phyloP scores from a whole-genome alignment of 2,113 vertebrate species.

The Cynocephalus volans region DNA sequence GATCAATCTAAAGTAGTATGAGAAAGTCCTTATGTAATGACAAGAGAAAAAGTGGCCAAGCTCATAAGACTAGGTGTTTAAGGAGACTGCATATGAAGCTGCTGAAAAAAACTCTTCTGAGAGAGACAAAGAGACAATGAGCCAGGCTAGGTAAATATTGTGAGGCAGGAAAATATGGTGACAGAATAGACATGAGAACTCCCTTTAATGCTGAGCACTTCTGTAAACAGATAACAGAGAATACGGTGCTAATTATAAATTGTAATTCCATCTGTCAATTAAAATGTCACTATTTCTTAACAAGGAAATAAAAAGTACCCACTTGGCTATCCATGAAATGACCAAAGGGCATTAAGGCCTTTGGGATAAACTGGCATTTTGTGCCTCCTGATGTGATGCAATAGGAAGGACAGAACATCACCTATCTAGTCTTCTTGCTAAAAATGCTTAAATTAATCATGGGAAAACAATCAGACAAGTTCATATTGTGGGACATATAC shows the following conservation, averaged over 20 bases:
- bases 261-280: conserved; percentile 6
- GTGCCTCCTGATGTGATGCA: background rate
- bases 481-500: background rate
- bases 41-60: background rate
- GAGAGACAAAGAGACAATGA: background rate
- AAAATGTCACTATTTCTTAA: background rate
- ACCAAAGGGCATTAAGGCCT: background rate
- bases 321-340: background rate
- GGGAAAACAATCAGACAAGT: background rate
- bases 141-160: background rate
- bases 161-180: conserved; percentile 28
- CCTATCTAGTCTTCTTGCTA: background rate
- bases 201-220: background rate
- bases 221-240: background rate
- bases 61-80: background rate
- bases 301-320: background rate
- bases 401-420: background rate
- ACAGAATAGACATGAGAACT: background rate
- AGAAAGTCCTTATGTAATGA: background rate
- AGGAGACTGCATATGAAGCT: background rate
- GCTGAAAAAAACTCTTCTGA: background rate
- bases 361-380: background rate
- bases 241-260: background rate
- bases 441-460: conserved; percentile 31
- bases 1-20: background rate